Evolutionary conservation across 2,797 vertebrate genomes (phyloP), one percentile per base, ranked within the genome.

Genomic region (Parotocinclus haroldoi): DNA sequence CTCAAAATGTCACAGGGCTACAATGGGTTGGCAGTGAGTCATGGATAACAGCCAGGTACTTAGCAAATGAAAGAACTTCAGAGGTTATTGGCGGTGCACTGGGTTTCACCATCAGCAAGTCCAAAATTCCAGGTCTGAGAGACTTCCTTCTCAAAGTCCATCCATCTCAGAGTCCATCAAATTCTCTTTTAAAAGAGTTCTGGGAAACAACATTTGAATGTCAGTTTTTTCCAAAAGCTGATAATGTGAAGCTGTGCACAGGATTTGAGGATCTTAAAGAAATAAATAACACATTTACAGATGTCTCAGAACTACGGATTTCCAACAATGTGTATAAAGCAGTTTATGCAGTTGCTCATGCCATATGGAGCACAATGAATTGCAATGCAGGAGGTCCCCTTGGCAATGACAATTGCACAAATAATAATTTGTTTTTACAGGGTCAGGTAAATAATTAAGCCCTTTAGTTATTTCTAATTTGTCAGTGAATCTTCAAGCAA

Each of bases 21-120:
- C 88, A 90, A 75, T 91, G 89, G 90, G 79, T 91, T 7, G 90
- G 87, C 36, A 90, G 86, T 69, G 89, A 91, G 77, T 90, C 89
- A 58, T 91, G 90, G 90, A 89, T 90, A 49, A 88, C 89, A 44
- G 81, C 84, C 7, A 71, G 79, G 58, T 73, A 87, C 66, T 66
- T 90, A 58, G 77, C 87, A 54, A 80, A 56, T 10, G 66, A 77
- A n/a, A 82, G 38, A 51, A 79, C 79, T 44, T 83, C 84, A 3
- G 57, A 56, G 60, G 78, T 90, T 58, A 80, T 91, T 5, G 81
- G 70, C 36, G 85, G 90, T 5, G 83, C 89, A 45, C 72, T 91
- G 51, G 90, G 90, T 45, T 90, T 90, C 68, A 79, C 85, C 13
- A 87, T 91, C 16, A 85, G 57, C 69, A 88, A 84, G 54, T 75